Percentiles rank a stretch among this genome's conserved stretches.
Evolutionary conservation across 2,797 vertebrate genomes (phyloP).

Genomic region (Rhodeus uyekii): DNA sequence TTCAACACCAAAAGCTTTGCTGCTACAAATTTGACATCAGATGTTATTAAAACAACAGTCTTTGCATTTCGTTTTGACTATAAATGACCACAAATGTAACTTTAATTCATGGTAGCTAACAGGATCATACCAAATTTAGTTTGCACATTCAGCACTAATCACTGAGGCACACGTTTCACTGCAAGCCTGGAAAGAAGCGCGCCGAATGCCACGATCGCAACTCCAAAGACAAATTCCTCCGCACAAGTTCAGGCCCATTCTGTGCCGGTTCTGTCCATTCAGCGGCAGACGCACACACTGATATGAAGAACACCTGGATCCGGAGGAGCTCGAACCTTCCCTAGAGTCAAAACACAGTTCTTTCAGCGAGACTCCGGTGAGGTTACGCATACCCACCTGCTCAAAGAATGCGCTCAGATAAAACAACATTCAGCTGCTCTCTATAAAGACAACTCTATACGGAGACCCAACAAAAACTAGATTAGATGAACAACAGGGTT

Average conservation of each 20-base stretch:
- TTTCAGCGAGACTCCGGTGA: slow-evolving; percentile 18
- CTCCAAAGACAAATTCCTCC: slow-evolving; percentile 68
- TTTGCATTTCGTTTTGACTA: background rate
- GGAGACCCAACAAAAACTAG: slow-evolving; percentile 6
- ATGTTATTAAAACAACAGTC: too few relatives aligned
- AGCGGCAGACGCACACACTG: slow-evolving; percentile 73
- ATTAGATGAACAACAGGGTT: slow-evolving; percentile 20
- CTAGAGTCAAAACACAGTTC: slow-evolving; percentile 54
- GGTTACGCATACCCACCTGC: slow-evolving; percentile 15
- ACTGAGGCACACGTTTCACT: background rate
- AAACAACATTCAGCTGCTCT: background rate
- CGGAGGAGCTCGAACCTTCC: slow-evolving; percentile 64
- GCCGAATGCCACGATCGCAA: slow-evolving; percentile 55
- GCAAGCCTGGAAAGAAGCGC: slow-evolving; percentile 37
- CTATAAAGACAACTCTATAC: background rate
- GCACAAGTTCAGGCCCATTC: slow-evolving; percentile 71
- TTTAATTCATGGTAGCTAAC: background rate
- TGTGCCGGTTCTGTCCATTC: slow-evolving; percentile 66
- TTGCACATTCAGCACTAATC: background rate
- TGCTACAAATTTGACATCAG: too few relatives aligned
- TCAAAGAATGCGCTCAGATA: slow-evolving; percentile 43
- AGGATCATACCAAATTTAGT: background rate
- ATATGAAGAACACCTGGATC: slow-evolving; percentile 78
- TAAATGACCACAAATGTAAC: background rate
- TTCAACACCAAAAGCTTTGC: too few relatives aligned